Conservation (phyloP, 2,888 invertebrate species). For the Dasysyrphus albostriatus region DNA sequence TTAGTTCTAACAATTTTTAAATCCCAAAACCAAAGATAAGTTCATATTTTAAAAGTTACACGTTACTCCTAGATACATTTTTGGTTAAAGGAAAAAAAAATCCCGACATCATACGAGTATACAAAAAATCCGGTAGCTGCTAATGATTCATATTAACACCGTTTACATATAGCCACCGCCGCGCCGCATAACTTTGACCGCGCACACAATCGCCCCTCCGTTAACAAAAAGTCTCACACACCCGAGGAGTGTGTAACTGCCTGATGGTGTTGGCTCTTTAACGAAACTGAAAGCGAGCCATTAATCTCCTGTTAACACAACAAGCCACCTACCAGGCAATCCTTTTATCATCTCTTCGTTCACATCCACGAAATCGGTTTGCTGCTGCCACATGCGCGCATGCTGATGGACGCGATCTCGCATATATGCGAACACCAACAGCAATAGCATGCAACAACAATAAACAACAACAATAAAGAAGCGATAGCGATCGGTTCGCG, state of each 20-base stretch:
- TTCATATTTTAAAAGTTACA: not conserved
- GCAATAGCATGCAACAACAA: constrained; percentile 15
- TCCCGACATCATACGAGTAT: not conserved
- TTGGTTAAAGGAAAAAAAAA: not conserved
- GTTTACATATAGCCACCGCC: constrained; percentile 55
- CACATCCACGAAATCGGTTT: constrained; percentile 40
- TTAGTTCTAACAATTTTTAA: not conserved
- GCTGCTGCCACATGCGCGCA: constrained; percentile 28
- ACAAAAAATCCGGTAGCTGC: constrained; percentile 55
- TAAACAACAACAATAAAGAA: constrained; percentile 59
- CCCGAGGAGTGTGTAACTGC: constrained; percentile 42
- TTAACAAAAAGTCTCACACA: constrained; percentile 61
- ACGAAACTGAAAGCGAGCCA: constrained; percentile 70
- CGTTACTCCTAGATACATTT: not conserved
- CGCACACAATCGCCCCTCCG: constrained; percentile 9
- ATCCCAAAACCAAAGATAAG: not conserved
- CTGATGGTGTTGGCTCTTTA: constrained; percentile 41
- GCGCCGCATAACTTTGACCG: constrained; percentile 10
- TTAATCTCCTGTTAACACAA: constrained; percentile 75
- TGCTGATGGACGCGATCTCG: constrained; percentile 49
- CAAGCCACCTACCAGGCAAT: constrained; percentile 75
- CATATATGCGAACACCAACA: constrained; percentile 54
- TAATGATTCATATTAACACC: constrained; percentile 69
- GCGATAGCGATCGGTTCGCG: constrained; percentile 67
- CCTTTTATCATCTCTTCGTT: constrained; percentile 64